Evolutionary conservation across 2,797 vertebrate genomes (phyloP).

Genomic region (Sparidentex hasta): DNA sequence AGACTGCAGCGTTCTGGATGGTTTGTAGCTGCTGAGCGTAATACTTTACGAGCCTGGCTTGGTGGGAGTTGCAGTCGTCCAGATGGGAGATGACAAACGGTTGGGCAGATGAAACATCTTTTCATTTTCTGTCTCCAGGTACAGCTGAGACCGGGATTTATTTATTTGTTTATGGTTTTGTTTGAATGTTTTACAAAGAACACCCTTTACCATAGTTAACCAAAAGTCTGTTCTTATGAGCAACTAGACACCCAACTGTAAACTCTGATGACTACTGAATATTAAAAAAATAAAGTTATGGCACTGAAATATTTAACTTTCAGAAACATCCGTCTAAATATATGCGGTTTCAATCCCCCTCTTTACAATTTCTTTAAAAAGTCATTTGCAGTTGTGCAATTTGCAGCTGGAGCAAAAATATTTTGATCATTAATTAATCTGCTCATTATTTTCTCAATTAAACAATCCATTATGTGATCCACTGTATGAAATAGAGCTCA

Average conservation of each 20-base stretch:
- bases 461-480: not conserved
- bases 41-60: conserved; percentile 32
- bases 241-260: not conserved
- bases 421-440: not conserved
- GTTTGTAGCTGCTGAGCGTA: conserved; percentile 41
- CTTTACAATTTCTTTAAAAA: not conserved
- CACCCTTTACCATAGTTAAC: not conserved
- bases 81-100: conserved; percentile 51
- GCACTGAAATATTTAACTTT: not conserved
- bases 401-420: not conserved
- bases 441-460: not conserved
- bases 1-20: conserved; percentile 24
- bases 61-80: conserved; percentile 40
- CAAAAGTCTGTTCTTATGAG: not conserved
- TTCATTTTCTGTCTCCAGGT: conserved; percentile 47
- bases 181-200: not conserved
- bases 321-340: not conserved
- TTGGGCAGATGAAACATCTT: conserved; percentile 38
- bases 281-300: not conserved
- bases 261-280: not conserved
- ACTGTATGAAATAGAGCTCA: no score
- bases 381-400: not conserved
- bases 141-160: conserved; percentile 26
- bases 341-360: not conserved
- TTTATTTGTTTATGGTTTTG: conserved; percentile 5